Base-by-base conservation (phyloP, 2,797 vertebrate species). In the Diplodus puntazzo region DNA sequence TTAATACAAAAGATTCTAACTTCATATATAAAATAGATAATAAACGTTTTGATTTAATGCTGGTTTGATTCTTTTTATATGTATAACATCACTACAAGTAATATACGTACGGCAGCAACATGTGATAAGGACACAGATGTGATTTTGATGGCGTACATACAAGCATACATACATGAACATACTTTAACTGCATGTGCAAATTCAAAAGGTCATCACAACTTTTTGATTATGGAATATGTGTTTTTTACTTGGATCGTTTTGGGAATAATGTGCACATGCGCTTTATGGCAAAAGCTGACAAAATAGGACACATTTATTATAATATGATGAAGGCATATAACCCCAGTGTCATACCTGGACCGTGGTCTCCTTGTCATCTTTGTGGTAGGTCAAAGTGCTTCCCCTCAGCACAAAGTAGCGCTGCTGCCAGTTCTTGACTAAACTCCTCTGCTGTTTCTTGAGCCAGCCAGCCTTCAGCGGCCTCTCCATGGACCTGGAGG, bases 401-500 rank as follows among this genome's bases (percentile, higher is more conserved):
- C 97, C 97, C 83, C 93, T 95, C 34, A 99, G 91, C 78, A 98
- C 97, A 34, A 99, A 99, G 93, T 96, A 99, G 6, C 96, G 92
- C 48, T 96, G 95, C 87, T 99, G 97, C 98, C 98, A 99, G 93
- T 98, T 99, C 92, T 97, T 98, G 48, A 99, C 97, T 1, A 99
- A 94, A 71, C 97, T 97, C 79, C 97, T 94, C 90, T 99, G 97
- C 86, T 99, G 97, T 88, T 98, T 99, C 89, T 97, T 98, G 81
- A 99, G 92, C 97, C 98, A 99, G 73, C 98, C 98, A 0, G 96
- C 92, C 91, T 98, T 98, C 80, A 97, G 91, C 0, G 98, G 97
- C 78, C 96, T 95, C 85, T 99, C 97, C 90, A 95, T 93, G 0
- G 94, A 88, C 80, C 82, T 93, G 79, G 91, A 81, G 54, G 91